Evolutionary conservation across 2,113 vertebrate species (phyloP).

Genomic region (Dinomys branickii): DNA sequence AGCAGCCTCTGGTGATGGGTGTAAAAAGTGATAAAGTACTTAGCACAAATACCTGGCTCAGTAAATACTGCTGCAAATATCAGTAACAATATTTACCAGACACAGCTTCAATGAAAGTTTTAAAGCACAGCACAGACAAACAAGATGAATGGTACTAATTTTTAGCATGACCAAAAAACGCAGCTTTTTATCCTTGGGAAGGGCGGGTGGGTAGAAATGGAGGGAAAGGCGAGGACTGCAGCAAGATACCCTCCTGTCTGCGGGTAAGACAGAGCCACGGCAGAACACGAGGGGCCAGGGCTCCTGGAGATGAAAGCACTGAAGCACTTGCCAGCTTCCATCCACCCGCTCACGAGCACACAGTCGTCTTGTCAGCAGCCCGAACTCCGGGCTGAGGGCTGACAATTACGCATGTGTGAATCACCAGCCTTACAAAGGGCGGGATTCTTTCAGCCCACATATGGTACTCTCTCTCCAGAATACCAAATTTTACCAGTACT

Average conservation of each 20-base stretch:
- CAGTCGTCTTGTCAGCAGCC: conserved; percentile 63
- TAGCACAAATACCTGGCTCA: neutral
- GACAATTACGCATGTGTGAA: conserved; percentile 46
- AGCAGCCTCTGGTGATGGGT: neutral
- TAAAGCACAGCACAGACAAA: neutral
- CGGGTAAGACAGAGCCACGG: conserved; percentile 11
- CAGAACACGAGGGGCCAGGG: neutral
- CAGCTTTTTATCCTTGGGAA: neutral
- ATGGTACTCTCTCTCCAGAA: conserved; percentile 42
- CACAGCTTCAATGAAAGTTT: neutral
- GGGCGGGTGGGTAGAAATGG: neutral
- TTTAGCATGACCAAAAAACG: neutral
- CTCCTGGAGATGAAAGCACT: conserved; percentile 34
- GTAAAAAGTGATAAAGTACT: neutral
- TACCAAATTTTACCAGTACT: conserved; percentile 42
- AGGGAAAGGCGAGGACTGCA: neutral
- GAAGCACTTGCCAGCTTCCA: conserved; percentile 57
- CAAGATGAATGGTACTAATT: conserved; percentile 15
- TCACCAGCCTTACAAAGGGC: conserved; percentile 46
- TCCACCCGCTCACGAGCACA: neutral
- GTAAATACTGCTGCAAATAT: neutral
- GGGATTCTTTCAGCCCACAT: conserved; percentile 35
- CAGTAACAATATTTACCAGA: neutral
- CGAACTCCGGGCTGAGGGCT: conserved; percentile 1
- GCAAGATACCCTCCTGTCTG: conserved; percentile 6